Conservation (phyloP, 2,888 invertebrate species). For the Mermis nigrescens region DNA sequence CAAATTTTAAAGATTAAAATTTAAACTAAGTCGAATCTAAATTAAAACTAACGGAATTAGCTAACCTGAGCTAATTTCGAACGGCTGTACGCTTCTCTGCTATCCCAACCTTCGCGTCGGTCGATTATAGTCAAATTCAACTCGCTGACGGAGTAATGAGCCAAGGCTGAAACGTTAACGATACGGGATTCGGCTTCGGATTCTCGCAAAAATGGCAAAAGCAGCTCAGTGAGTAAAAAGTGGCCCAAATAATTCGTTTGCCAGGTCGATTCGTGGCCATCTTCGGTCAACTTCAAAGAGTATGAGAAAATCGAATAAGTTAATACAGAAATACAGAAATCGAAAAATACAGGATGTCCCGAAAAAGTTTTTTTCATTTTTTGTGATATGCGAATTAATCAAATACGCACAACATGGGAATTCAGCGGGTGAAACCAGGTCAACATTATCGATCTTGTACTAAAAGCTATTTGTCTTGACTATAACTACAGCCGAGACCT, state of each 20-base stretch:
- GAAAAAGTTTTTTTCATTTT: too few species aligned
- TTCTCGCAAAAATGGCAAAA: conserved; percentile 51
- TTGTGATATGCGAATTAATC: too few species aligned
- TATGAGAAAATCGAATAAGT: too few species aligned
- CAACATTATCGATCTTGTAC: not conserved
- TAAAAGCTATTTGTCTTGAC: too few species aligned
- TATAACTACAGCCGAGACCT: too few species aligned
- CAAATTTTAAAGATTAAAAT: too few species aligned
- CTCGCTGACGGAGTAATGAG: conserved; percentile 46
- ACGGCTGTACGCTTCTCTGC: conserved; percentile 21
- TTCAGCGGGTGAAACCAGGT: not conserved
- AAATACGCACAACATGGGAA: too few species aligned
- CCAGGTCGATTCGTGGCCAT: conserved; percentile 70
- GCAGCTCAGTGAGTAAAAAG: conserved; percentile 46
- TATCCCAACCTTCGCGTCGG: conserved; percentile 12
- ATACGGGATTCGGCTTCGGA: conserved; percentile 44
- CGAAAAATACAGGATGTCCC: too few species aligned
- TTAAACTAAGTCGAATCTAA: too few species aligned
- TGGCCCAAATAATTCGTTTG: conserved; percentile 58
- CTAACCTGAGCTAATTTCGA: conserved; percentile 27
- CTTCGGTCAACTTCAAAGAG: conserved; percentile 48
- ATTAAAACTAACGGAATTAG: too few species aligned
- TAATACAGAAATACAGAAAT: too few species aligned
- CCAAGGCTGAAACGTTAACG: conserved; percentile 67
- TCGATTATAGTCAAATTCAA: conserved; percentile 44